Evolutionary conservation across 2,113 vertebrate species (phyloP).

Genomic region (Kryptolebias marmoratus): DNA sequence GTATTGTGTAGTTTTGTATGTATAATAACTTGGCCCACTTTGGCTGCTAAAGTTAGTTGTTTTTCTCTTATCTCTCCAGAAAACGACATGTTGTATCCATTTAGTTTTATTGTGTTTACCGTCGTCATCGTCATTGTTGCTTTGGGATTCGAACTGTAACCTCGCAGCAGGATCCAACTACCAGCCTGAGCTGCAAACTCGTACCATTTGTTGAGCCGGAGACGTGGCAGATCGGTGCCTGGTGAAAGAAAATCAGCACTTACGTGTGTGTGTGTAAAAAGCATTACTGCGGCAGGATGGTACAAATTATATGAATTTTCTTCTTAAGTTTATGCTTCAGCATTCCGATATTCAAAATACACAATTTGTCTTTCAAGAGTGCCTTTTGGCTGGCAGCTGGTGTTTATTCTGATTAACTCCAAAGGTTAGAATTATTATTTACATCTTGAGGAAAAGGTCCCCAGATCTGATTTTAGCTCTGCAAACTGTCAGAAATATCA

Average conservation of each 20-base stretch:
- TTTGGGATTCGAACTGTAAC: too few species aligned
- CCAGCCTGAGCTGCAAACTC: neutral
- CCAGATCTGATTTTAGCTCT: conserved; percentile 26
- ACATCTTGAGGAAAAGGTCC: conserved; percentile 48
- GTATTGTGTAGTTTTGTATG: too few species aligned
- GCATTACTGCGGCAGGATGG: neutral
- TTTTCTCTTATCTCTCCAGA: too few species aligned
- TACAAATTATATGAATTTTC: conserved; percentile 42
- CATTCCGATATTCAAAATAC: conserved; percentile 48
- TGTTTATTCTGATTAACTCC: conserved; percentile 60
- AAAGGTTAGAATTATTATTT: conserved; percentile 56
- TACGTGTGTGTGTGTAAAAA: neutral
- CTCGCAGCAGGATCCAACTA: too few species aligned
- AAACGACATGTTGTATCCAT: too few species aligned
- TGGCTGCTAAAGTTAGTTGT: too few species aligned
- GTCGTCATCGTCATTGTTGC: too few species aligned
- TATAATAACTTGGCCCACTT: too few species aligned
- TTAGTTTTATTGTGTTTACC: too few species aligned
- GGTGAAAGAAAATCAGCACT: neutral
- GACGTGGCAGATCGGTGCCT: neutral
- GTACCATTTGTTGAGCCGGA: neutral
- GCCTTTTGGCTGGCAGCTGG: conserved; percentile 44
- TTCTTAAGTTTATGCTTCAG: neutral
- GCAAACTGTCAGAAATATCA: conserved; percentile 25
- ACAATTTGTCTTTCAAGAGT: conserved; percentile 41